Evolutionary conservation across 2,888 invertebrate species (phyloP).

Genomic region (Nomada fabriciana): DNA sequence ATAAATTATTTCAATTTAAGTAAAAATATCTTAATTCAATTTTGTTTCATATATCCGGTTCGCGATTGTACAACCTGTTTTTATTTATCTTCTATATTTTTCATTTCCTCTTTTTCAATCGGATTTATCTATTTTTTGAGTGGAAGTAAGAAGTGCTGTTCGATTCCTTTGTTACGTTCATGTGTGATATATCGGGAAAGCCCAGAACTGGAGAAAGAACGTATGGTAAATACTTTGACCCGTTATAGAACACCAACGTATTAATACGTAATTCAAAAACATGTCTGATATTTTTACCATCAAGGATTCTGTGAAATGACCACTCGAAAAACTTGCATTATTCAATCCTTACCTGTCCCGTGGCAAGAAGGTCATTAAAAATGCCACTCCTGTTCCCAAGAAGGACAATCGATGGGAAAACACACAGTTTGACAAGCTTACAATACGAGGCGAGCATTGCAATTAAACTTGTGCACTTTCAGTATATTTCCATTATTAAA

Average conservation of each 20-base stretch:
- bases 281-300: background rate
- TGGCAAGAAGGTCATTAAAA: background rate
- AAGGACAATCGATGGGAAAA: conserved; percentile 10
- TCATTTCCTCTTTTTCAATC: too few species aligned
- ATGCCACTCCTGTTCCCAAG: background rate
- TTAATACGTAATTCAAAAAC: background rate
- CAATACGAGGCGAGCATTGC: background rate
- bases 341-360: background rate
- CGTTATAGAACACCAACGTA: too few species aligned
- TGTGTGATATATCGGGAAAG: too few species aligned
- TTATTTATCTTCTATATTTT: too few species aligned
- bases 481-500: background rate
- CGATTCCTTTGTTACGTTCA: too few species aligned
- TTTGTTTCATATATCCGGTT: too few species aligned
- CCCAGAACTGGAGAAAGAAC: too few species aligned
- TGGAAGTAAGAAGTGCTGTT: too few species aligned
- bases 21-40: background rate
- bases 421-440: background rate
- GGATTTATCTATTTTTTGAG: too few species aligned
- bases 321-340: background rate
- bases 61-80: too few species aligned
- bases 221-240: too few species aligned
- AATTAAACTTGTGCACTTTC: conserved; percentile 1
- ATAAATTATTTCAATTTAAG: background rate
- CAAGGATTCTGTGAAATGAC: background rate